Evolutionary conservation across 2,888 invertebrate genomes (phyloP), one percentile per base, ranked within the genome.

Genomic region (Gerris lacustris): DNA sequence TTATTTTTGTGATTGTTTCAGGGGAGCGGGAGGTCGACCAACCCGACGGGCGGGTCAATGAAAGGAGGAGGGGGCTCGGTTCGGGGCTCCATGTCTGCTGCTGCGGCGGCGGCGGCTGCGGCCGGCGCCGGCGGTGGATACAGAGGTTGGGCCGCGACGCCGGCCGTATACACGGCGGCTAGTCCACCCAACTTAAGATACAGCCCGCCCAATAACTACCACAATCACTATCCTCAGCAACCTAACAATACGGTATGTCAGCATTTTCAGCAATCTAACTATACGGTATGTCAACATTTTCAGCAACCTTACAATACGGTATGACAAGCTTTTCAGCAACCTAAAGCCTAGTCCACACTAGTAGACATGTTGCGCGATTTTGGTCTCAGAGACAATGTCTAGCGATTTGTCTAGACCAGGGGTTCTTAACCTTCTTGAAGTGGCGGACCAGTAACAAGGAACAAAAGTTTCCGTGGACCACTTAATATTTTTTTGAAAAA

Each of bases 31-130:
- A 55, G 55, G 55, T 55, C 55, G 55, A 11, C 55, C 55, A 55
- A 55, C 55, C 55, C 55, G 55, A 55, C 55, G 55, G 55, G 55
- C 55, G 55, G 55, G 55, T 55, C 55, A 55, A 55, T 55, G 55
- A 55, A 55, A 55, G 55, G 55, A 55, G 55, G 55, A 55, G 55
- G 55, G 55, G 55, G 55, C 55, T 55, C 55, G 55, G 55, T 55
- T 2, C 9, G 55, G 55, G 55, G 55, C 55, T 55, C 55, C 55
- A 55, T 55, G 55, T 55, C 55, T 55, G 55, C 55, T 55, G 55
- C 55, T 1, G 55, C 55, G 55, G 55, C 55, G 11, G 55, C 11
- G 1, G 55, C 55, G 31, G 55, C 55, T 55, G 55, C 55, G 11
- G 55, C 55, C 11, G 55, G 11, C 55, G 55, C 11, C 15, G 55